Evolutionary conservation across 2,888 invertebrate genomes (phyloP), one percentile per base, ranked within the genome.

Genomic region (Conus canariensis): DNA sequence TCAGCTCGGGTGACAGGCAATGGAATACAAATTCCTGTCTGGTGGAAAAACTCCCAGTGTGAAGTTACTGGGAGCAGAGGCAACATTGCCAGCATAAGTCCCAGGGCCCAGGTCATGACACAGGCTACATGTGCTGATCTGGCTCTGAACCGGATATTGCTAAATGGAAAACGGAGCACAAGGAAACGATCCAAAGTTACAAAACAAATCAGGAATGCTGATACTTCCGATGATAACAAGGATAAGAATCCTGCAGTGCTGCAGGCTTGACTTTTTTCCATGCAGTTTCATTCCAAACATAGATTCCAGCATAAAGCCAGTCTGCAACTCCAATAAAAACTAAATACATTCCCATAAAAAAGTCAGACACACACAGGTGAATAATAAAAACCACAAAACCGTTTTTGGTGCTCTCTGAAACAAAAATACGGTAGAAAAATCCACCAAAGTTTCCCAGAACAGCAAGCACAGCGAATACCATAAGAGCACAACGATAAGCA

Each of bases 121-220:
- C 67, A 87, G 25, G 87, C 87, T 9, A 25, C 16, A 12, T 12
- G 25, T 12, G 87, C 87, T 22, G 87, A 87, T 4, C 30, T 3
- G 16, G 30, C 12, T n/a, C 4, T 45, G 22, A 87, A 87, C 5
- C n/a, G 64, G 59, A 67, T 3, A 9, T 12, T 4, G 19, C 67
- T 87, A 9, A 87, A 87, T 14, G 87, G 87, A 45, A 87, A 87
- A 12, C 7, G 45, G 25, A 87, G 30, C 25, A 30, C 87, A 16
- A 87, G 10, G 16, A 87, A 87, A 0, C 87, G 67, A 45, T 87
- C 87, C 56, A 87, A 12, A 16, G 87, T 97, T 89, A 97, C 97
- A 91, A 97, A 93, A 0, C 97, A 97, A 19, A 97, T 96, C 88
- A 97, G 96, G 30, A 87, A 87, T 4, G 87, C 87, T 30, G 87